These are phyloP conservation scores for Drosophila longiperda DNA, from an alignment of 2,888 invertebrate species.

Conservation along the genomic window DNA sequence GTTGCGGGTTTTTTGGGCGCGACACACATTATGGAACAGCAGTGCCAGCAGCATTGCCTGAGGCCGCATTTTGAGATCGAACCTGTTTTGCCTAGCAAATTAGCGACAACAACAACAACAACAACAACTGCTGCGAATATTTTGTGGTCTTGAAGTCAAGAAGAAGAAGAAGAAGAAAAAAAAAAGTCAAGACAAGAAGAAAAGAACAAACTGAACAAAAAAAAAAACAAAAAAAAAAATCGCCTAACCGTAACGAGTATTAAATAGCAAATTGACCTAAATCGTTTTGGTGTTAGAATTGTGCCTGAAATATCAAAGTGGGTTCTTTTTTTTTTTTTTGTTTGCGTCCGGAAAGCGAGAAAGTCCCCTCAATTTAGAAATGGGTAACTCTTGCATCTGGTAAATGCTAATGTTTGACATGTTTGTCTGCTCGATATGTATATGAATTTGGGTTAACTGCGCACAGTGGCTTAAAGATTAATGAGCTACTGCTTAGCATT, in stretches of 20 bases:
- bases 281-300: slow-evolving; percentile 46
- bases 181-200: background rate
- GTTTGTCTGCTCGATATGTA: slow-evolving; percentile 2
- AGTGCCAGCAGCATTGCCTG: slow-evolving; percentile 22
- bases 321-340: background rate
- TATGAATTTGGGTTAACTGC: slow-evolving; percentile 58
- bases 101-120: slow-evolving; percentile 40
- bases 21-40: slow-evolving; percentile 46
- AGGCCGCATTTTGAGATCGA: slow-evolving; percentile 58
- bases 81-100: slow-evolving; percentile 78
- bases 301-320: slow-evolving; percentile 48
- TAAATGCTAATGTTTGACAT: slow-evolving; percentile 55
- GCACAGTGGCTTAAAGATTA: slow-evolving; percentile 19
- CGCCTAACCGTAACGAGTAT: slow-evolving; percentile 65
- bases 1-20: slow-evolving; percentile 56
- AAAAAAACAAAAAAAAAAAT: slow-evolving; percentile 26
- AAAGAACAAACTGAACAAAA: slow-evolving; percentile 10
- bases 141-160: slow-evolving; percentile 24
- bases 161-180: background rate
- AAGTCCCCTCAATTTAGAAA: slow-evolving; percentile 31
- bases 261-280: slow-evolving; percentile 72
- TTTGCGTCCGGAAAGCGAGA: slow-evolving; percentile 28
- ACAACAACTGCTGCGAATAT: slow-evolving; percentile 34
- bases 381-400: slow-evolving; percentile 8
- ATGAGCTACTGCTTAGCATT: slow-evolving; percentile 22